A percentile compares a stretch with the other conserved stretches of the same genome.
Evolutionary conservation across 2,888 invertebrate genomes (phyloP).

Genomic region (Ennomos quercinarius): DNA sequence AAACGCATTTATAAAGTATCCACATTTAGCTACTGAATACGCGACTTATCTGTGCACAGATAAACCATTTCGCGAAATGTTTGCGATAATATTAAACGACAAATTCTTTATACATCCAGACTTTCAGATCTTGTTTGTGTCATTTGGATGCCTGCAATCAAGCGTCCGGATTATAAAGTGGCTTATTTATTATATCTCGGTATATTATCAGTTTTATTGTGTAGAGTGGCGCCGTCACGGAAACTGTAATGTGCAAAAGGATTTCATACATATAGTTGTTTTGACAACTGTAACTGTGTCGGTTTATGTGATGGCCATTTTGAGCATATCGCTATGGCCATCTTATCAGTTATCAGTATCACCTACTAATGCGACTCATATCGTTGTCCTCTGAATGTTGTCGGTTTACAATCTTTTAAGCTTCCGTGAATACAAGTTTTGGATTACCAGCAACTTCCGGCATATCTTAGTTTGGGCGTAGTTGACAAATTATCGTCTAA

Average conservation of each 20-base stretch:
- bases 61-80: constrained; percentile 55
- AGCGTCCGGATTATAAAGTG: constrained; percentile 47
- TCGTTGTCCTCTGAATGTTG: background rate
- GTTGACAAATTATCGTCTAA: constrained; percentile 30
- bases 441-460: background rate
- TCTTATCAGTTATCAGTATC: constrained; percentile 39
- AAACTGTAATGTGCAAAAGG: constrained; percentile 43
- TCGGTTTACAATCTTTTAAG: constrained; percentile 11
- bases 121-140: constrained; percentile 41
- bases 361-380: constrained; percentile 30
- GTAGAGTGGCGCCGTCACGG: constrained; percentile 40
- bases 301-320: constrained; percentile 41
- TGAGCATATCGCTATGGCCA: constrained; percentile 44
- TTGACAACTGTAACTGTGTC: constrained; percentile 44
- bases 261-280: constrained; percentile 41
- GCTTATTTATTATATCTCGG: constrained; percentile 50
- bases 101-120: constrained; percentile 37
- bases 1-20: constrained; percentile 65
- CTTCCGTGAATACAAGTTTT: constrained; percentile 10
- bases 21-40: constrained; percentile 60
- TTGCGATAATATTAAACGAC: constrained; percentile 38
- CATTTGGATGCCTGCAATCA: constrained; percentile 34
- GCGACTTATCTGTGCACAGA: constrained; percentile 58
- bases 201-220: constrained; percentile 38
- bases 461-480: constrained; percentile 15